Evolutionary conservation across 2,113 vertebrate species (phyloP).

Genomic region (Bos indicus): DNA sequence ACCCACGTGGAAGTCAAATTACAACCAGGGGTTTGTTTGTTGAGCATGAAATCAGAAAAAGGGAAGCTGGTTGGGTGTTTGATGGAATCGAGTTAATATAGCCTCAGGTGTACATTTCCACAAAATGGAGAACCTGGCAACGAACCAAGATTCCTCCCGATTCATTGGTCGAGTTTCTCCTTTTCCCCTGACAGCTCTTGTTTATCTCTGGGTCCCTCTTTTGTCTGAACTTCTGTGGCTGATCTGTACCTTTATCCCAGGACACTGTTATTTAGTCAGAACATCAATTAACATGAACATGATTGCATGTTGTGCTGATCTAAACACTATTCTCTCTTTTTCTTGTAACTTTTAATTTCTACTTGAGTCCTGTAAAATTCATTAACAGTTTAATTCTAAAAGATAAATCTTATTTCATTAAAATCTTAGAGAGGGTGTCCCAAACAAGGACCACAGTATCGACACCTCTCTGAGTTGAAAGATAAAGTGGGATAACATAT

Average conservation of each 20-base stretch:
- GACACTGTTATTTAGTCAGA: not conserved
- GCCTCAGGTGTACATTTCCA: not conserved
- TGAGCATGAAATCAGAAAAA: slow-evolving; percentile 40
- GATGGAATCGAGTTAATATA: not conserved
- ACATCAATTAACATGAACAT: not conserved
- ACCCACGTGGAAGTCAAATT: slow-evolving; percentile 27
- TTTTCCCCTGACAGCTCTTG: not conserved
- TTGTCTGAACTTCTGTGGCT: not conserved
- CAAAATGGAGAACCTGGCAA: not conserved
- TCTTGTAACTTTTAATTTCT: not conserved
- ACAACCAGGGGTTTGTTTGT: slow-evolving; percentile 14
- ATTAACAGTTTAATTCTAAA: not conserved
- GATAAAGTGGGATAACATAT: not conserved
- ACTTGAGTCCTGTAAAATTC: not conserved
- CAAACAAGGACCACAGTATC: not conserved
- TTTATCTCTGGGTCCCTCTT: not conserved
- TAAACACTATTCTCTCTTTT: not conserved
- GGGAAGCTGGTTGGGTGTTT: not conserved
- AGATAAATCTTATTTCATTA: not conserved
- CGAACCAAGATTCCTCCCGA: accelerated
- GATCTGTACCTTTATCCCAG: not conserved
- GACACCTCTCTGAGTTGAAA: not conserved
- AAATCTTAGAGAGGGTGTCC: not conserved
- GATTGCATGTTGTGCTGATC: too few species aligned
- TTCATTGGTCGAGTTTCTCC: not conserved